These are phyloP conservation scores for Agonopterix subpropinquella DNA, from an alignment of 2,888 invertebrate genomes.

Conservation along the genomic window DNA sequence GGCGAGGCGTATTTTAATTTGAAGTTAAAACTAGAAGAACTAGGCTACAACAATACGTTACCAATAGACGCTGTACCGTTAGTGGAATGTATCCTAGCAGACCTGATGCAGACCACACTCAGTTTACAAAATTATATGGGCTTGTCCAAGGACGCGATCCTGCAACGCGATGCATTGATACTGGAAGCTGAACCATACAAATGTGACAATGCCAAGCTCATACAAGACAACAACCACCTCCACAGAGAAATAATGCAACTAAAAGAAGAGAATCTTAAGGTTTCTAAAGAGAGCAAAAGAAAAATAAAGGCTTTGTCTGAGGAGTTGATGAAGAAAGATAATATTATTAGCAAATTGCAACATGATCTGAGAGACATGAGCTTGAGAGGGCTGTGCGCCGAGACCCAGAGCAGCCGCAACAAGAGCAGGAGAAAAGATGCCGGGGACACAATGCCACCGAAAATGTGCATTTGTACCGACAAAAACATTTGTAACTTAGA, in stretches of 20 bases:
- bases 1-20: slow-evolving; percentile 62
- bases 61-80: slow-evolving; percentile 86
- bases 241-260: slow-evolving; percentile 79
- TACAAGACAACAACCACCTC: slow-evolving; percentile 84
- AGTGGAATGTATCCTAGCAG: slow-evolving; percentile 86
- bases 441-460: slow-evolving; percentile 23
- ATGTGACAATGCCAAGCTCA: slow-evolving; percentile 85
- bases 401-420: slow-evolving; percentile 59
- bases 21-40: slow-evolving; percentile 84
- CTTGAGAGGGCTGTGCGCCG: slow-evolving; percentile 61
- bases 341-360: slow-evolving; percentile 53
- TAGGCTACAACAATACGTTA: slow-evolving; percentile 87
- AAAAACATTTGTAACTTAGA: slow-evolving; percentile 38
- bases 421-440: slow-evolving; percentile 53
- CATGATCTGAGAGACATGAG: slow-evolving; percentile 61
- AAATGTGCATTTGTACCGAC: slow-evolving; percentile 46
- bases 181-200: slow-evolving; percentile 86
- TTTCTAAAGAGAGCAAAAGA: slow-evolving; percentile 75
- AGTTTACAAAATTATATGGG: slow-evolving; percentile 90
- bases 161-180: slow-evolving; percentile 82
- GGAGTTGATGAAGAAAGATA: slow-evolving; percentile 75
- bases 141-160: slow-evolving; percentile 80
- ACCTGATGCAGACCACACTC: slow-evolving; percentile 91
- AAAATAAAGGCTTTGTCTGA: slow-evolving; percentile 78
- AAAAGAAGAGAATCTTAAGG: slow-evolving; percentile 78